Evolutionary conservation across 2,888 invertebrate genomes (phyloP).

Genomic region (Drosophila sordidapex): DNA sequence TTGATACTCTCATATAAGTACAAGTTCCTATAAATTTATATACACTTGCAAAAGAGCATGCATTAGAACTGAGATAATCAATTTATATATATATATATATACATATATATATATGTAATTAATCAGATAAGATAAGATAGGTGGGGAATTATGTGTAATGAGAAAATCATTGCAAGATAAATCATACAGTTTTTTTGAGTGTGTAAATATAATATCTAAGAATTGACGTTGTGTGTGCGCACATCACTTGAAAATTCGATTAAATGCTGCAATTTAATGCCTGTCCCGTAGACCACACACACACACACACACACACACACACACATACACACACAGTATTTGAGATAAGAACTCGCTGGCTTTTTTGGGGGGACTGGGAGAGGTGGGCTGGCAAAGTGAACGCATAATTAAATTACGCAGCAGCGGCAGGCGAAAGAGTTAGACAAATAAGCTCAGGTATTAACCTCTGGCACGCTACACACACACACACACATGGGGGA

Average conservation of each 20-base stretch:
- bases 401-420: conserved; percentile 85
- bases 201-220: neutral
- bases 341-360: conserved; percentile 13
- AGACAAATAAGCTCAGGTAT: conserved; percentile 86
- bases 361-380: neutral
- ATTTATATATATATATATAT: conserved; percentile 1
- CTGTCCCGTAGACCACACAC: conserved; percentile 46
- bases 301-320: conserved; percentile 26
- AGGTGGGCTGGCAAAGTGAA: conserved; percentile 78
- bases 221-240: conserved; percentile 38
- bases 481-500: conserved; percentile 38
- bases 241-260: conserved; percentile 75
- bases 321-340: conserved; percentile 24
- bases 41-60: conserved; percentile 3
- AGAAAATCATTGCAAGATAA: neutral
- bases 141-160: neutral
- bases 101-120: neutral
- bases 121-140: neutral
- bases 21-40: neutral
- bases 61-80: neutral
- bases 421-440: conserved; percentile 84
- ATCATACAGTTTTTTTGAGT: neutral
- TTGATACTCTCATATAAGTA: conserved; percentile 32
- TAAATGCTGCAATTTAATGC: conserved; percentile 80
- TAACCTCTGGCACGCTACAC: conserved; percentile 81